A percentile compares a stretch with the other conserved stretches of the same genome.
phyloP scores from a whole-genome alignment of 2,888 invertebrate genomes.

The Scaptodrosophila latifasciaeformis region DNA sequence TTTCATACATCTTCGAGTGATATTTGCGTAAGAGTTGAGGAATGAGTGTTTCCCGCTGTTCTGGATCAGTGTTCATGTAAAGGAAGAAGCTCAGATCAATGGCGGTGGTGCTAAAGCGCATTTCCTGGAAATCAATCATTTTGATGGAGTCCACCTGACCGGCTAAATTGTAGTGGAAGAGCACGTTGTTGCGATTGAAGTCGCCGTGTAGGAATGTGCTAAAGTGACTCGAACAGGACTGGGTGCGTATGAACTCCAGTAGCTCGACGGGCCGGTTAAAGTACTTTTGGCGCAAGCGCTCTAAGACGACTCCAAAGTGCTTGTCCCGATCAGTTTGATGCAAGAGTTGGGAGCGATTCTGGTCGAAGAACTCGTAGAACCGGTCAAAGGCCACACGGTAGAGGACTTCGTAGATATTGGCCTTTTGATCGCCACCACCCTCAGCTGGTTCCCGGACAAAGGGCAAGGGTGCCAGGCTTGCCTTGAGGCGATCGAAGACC shows the following conservation, averaged over 20 bases:
- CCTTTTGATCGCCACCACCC: slow-evolving; percentile 26
- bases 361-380: slow-evolving; percentile 65
- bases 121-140: slow-evolving; percentile 74
- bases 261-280: slow-evolving; percentile 58
- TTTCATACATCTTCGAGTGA: slow-evolving; percentile 54
- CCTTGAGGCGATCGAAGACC: slow-evolving; percentile 51
- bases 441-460: slow-evolving; percentile 60
- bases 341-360: slow-evolving; percentile 23
- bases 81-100: slow-evolving; percentile 72
- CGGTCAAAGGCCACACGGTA: slow-evolving; percentile 70
- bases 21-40: slow-evolving; percentile 59
- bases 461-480: slow-evolving; percentile 54
- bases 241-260: slow-evolving; percentile 61
- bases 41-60: slow-evolving; percentile 53
- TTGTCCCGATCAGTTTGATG: slow-evolving; percentile 29
- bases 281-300: slow-evolving; percentile 55
- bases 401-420: slow-evolving; percentile 59
- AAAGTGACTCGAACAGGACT: slow-evolving; percentile 46
- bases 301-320: slow-evolving; percentile 38
- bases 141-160: slow-evolving; percentile 54
- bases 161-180: slow-evolving; percentile 61
- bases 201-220: slow-evolving; percentile 72
- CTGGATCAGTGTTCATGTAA: slow-evolving; percentile 69
- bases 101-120: slow-evolving; percentile 69
- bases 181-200: slow-evolving; percentile 74